phyloP scores from a whole-genome alignment of 2,888 invertebrate genomes.

The Pristionchus exspectatus region DNA sequence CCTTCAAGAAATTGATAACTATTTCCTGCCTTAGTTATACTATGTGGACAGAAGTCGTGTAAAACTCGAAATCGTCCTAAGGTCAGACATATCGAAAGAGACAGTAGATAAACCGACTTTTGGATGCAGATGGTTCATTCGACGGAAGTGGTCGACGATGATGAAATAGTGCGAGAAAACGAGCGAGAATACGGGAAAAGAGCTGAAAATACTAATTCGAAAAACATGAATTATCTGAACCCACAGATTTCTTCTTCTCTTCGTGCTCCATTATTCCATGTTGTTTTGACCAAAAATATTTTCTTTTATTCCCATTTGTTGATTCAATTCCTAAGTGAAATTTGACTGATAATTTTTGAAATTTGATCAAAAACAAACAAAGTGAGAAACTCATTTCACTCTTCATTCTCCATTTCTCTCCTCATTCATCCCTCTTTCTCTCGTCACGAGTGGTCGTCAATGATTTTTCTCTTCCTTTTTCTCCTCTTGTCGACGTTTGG shows the following conservation, averaged over 20 bases:
- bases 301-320: background rate
- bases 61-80: too few relatives aligned
- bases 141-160: background rate
- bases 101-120: background rate
- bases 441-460: background rate
- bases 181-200: background rate
- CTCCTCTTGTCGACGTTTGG: background rate
- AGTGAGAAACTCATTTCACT: background rate
- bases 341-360: background rate
- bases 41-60: too few relatives aligned
- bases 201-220: background rate
- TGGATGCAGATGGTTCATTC: background rate
- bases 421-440: background rate
- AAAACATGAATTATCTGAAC: background rate
- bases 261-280: background rate
- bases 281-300: background rate
- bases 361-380: background rate
- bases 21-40: too few relatives aligned
- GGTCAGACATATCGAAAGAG: too few relatives aligned
- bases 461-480: background rate
- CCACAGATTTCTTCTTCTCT: background rate
- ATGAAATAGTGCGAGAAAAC: background rate
- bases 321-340: background rate
- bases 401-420: background rate
- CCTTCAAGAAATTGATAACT: too few relatives aligned